Evolutionary conservation across 2,888 invertebrate genomes (phyloP).

Genomic region (Stramonita haemastoma): DNA sequence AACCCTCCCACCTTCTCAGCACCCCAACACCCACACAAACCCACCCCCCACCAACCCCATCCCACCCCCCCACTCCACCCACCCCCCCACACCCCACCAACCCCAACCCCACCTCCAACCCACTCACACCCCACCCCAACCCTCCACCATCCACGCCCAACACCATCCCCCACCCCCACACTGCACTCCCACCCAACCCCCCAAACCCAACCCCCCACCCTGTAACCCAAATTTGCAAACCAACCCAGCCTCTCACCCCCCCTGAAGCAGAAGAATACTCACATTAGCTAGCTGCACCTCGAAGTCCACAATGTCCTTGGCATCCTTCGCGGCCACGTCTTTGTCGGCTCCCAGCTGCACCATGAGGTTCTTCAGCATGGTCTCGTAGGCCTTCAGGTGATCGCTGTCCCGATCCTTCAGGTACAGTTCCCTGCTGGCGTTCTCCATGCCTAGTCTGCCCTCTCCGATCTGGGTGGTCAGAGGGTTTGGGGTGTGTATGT

Average conservation of each 20-base stretch:
- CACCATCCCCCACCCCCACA: too few species aligned
- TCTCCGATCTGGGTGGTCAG: constrained; percentile 86
- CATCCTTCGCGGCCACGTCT: constrained; percentile 83
- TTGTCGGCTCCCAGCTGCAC: constrained; percentile 86
- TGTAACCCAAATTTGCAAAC: too few species aligned
- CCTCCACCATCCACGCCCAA: constrained; percentile 72
- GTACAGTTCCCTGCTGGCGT: constrained; percentile 86
- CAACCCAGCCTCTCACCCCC: background rate
- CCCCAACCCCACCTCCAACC: background rate
- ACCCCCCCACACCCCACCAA: too few species aligned
- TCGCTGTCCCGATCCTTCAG: constrained; percentile 81
- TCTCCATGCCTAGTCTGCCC: constrained; percentile 79
- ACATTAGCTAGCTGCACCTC: constrained; percentile 90
- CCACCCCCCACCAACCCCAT: too few species aligned
- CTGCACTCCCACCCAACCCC: constrained; percentile 73
- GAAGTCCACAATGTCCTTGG: constrained; percentile 85
- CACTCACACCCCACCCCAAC: background rate
- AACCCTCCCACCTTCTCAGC: too few species aligned
- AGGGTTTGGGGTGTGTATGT: too few species aligned
- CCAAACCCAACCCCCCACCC: background rate
- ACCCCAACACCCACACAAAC: too few species aligned
- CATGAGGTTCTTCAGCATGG: constrained; percentile 89
- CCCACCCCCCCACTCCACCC: too few species aligned
- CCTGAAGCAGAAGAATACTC: constrained; percentile 51
- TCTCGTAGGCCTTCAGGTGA: constrained; percentile 86